Evolutionary conservation across 2,797 vertebrate species (phyloP).

Genomic region (Lagocephalus sceleratus): DNA sequence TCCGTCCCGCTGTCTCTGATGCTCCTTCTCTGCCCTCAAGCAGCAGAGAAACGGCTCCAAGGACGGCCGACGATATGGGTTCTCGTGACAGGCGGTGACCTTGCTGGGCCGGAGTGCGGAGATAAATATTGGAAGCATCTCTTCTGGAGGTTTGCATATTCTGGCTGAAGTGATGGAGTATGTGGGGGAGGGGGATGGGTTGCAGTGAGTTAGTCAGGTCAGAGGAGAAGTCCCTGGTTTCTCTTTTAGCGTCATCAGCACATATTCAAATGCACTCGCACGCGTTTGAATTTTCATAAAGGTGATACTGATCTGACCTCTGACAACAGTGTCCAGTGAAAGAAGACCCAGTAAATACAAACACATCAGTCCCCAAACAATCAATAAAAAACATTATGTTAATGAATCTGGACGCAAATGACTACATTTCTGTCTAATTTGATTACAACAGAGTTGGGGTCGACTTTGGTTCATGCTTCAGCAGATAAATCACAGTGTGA

Average conservation of each 20-base stretch:
- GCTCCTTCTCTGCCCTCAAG: conserved; percentile 13
- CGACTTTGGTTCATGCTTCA: too few species aligned
- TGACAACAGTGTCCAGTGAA: too few species aligned
- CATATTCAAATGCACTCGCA: background rate
- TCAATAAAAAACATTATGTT: too few species aligned
- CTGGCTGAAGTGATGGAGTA: conserved; percentile 11
- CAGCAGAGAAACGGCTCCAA: conserved; percentile 18
- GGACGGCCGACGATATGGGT: conserved; percentile 10
- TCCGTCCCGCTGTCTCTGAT: too few species aligned
- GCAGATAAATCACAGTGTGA: too few species aligned
- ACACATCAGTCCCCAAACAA: too few species aligned
- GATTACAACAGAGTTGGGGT: too few species aligned
- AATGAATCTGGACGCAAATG: too few species aligned
- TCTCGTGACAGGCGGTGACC: conserved; percentile 29
- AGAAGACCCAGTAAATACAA: too few species aligned
- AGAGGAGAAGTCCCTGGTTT: background rate
- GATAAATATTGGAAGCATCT: conserved; percentile 21
- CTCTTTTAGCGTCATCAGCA: background rate
- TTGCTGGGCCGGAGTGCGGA: conserved; percentile 8
- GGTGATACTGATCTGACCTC: too few species aligned
- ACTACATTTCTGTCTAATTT: too few species aligned
- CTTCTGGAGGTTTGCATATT: conserved; percentile 9
- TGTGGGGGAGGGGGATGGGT: background rate
- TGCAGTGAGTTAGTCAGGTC: conserved; percentile 5
- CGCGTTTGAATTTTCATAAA: too few species aligned